phyloP scores from a whole-genome alignment of 92 coral and sea anemone genomes.

The Palythoa grandis region DNA sequence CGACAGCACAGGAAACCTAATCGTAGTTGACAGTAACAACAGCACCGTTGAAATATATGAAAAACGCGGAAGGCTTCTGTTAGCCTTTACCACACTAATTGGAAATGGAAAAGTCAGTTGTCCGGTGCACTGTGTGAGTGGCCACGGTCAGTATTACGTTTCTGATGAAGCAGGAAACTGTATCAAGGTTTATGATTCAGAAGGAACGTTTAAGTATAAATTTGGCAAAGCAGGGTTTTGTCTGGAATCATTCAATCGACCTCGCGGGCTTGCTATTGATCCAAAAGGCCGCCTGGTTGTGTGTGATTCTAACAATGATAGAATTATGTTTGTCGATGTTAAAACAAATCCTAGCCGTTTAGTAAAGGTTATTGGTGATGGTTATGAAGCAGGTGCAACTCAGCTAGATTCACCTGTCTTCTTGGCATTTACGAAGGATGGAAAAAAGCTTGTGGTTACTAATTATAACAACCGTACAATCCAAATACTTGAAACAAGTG shows the following conservation, averaged over 20 bases:
- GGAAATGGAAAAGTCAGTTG: neutral
- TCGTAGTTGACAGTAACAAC: slow-evolving; percentile 24
- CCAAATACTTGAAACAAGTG: neutral
- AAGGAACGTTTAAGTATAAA: slow-evolving; percentile 7
- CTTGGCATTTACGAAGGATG: neutral
- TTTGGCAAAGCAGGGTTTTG: slow-evolving; percentile 12
- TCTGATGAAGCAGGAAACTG: slow-evolving; percentile 33
- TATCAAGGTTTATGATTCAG: neutral
- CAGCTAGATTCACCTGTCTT: slow-evolving; percentile 15
- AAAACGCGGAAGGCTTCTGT: neutral
- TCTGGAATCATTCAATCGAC: slow-evolving; percentile 2
- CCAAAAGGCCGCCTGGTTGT: slow-evolving; percentile 8
- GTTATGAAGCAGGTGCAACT: neutral
- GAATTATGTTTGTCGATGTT: slow-evolving; percentile 8
- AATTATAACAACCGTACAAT: slow-evolving; percentile 12
- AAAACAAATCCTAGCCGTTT: neutral
- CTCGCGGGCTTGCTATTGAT: slow-evolving; percentile 19
- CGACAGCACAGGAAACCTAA: slow-evolving; percentile 4
- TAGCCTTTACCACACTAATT: neutral
- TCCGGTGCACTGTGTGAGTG: slow-evolving; percentile 9
- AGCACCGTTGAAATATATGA: slow-evolving; percentile 1
- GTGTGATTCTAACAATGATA: slow-evolving; percentile 17
- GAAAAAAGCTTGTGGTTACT: neutral
- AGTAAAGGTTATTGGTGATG: neutral
- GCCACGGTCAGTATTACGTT: neutral